Evolutionary conservation across 2,113 vertebrate genomes (phyloP).

Genomic region (Scophthalmus maximus): DNA sequence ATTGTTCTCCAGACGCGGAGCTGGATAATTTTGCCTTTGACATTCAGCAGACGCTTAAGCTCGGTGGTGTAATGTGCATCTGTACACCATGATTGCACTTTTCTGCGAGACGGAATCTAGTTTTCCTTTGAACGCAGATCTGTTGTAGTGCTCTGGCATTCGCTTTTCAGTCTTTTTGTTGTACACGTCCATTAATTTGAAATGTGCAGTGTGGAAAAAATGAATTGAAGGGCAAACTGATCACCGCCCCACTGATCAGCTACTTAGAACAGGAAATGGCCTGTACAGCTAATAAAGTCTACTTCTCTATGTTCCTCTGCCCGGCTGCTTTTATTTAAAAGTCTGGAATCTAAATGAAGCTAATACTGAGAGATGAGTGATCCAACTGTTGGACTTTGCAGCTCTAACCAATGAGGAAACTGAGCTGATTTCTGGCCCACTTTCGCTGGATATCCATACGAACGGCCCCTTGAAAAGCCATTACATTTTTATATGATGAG

Average conservation of each 20-base stretch:
- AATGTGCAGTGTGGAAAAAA: conserved; percentile 15
- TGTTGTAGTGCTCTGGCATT: neutral
- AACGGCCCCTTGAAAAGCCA: conserved; percentile 39
- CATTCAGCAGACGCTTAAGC: conserved; percentile 18
- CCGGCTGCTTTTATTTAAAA: conserved; percentile 33
- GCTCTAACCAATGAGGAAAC: conserved; percentile 19
- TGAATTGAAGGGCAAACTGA: neutral
- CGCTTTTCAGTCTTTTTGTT: conserved; percentile 5
- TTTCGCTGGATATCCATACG: conserved; percentile 7
- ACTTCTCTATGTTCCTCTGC: conserved; percentile 23
- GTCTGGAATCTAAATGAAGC: conserved; percentile 42
- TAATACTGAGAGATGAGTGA: conserved; percentile 25
- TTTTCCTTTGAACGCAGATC: conserved; percentile 19
- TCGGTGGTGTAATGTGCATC: conserved; percentile 12
- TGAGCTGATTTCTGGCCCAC: conserved; percentile 4
- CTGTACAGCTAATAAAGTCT: neutral
- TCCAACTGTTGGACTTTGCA: conserved; percentile 26
- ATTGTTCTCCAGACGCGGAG: neutral
- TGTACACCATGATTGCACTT: neutral
- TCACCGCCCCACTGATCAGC: neutral
- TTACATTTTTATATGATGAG: conserved; percentile 30
- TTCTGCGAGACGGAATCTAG: neutral
- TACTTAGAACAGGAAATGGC: conserved; percentile 22
- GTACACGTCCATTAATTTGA: conserved; percentile 4
- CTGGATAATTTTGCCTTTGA: neutral